phyloP scores from a whole-genome alignment of 2,113 vertebrate genomes.

The Tragelaphus imberbis region DNA sequence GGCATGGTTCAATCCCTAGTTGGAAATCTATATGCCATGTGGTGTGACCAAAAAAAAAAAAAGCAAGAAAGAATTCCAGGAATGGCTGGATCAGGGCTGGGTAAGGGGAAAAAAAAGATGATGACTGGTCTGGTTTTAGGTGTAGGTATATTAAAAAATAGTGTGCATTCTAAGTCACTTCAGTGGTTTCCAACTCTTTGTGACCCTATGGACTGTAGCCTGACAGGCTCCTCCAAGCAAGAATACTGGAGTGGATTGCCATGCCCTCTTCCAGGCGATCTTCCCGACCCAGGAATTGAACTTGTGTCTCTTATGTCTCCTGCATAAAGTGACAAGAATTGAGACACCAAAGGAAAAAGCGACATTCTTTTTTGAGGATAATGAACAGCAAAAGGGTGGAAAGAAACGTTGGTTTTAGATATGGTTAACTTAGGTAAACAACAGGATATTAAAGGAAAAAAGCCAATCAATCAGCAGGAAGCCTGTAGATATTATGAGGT shows the following conservation, averaged over 20 bases:
- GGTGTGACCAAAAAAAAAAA: neutral
- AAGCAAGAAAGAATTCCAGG: neutral
- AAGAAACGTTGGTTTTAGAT: neutral
- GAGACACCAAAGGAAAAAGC: neutral
- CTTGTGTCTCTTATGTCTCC: neutral
- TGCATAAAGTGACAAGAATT: neutral
- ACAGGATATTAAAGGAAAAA: neutral
- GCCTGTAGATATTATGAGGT: neutral
- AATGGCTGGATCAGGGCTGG: neutral
- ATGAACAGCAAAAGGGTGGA: neutral
- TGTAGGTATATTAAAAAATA: neutral
- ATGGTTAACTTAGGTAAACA: neutral
- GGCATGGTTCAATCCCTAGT: neutral
- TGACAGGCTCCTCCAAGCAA: neutral
- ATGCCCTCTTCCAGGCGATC: neutral
- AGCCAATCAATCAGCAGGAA: neutral
- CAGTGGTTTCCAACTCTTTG: neutral
- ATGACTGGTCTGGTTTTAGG: neutral
- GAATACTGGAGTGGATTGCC: neutral
- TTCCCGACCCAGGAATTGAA: neutral
- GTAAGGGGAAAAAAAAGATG: neutral
- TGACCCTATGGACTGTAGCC: neutral
- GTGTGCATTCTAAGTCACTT: neutral
- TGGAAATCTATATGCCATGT: neutral
- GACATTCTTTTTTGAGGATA: neutral